Evolutionary conservation across 2,113 vertebrate species (phyloP), one percentile per base, ranked within the genome.

Genomic region (Lonchura striata): DNA sequence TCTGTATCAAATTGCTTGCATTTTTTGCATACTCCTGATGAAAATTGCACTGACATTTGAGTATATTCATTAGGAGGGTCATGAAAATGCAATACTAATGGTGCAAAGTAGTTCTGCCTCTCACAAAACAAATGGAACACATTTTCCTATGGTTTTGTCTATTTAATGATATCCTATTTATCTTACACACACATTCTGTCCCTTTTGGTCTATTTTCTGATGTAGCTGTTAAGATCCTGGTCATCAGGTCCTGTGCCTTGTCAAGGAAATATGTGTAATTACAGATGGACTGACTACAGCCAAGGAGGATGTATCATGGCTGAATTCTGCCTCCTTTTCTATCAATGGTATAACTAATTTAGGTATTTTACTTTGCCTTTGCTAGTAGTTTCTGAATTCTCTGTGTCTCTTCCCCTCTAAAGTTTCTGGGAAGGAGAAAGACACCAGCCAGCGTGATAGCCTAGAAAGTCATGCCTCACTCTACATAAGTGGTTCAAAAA

Each of bases 21-120:
- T 46, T 88, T 94, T 92, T 93, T 74, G 57, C 59, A n/a, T 60
- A 13, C 21, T 93, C 59, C 50, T 92, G 75, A 92, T 94, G 68
- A 92, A 93, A 96, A 95, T 27, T 92, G 39, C 66, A 15, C 68
- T 88, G 79, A 69, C 21, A 49, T 69, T 96, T 70, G 66, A 82
- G 75, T 59, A 42, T 90, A 65, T 80, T 93, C 66, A 86, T 94
- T 88, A 94, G 49, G 31, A 80, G 6, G 25, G 37, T 65, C 79
- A 82, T 70, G 79, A 57, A 90, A 96, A 94, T 74, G n/a, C 49
- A 86, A 21, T 46, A 47, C 52, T 75, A 89, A 79, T 57, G 50
- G 70, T 3, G 0, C 61, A 61, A 80, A 80, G 25, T 46, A 75
- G 35, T 75, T 88, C 52, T 84, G 54, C 19, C 23, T 61, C 52